These are phyloP conservation scores for Aleiodes leptofemur DNA, from an alignment of 2,888 invertebrate genomes.

Conservation along the genomic window DNA sequence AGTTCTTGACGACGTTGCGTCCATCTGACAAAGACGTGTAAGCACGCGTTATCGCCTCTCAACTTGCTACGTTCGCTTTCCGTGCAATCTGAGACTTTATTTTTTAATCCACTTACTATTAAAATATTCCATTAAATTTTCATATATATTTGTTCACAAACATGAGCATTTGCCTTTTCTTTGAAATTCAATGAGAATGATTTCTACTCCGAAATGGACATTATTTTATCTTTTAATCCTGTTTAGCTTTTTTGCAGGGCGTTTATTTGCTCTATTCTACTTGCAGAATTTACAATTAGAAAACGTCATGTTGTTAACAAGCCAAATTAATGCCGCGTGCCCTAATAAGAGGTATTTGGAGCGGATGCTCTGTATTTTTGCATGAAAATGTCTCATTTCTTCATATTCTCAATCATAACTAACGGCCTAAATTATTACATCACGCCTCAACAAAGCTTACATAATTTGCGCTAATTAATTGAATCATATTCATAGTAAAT, in stretches of 20 bases:
- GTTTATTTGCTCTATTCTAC: background rate
- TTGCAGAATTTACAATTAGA: conserved; percentile 68
- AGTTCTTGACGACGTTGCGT: conserved; percentile 44
- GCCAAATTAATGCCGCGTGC: conserved; percentile 68
- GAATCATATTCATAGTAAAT: background rate
- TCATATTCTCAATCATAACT: background rate
- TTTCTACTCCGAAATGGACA: background rate
- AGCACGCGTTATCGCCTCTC: conserved; percentile 61
- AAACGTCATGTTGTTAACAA: conserved; percentile 72
- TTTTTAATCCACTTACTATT: background rate
- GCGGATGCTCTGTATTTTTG: conserved; percentile 42
- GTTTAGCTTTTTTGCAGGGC: background rate
- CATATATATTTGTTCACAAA: background rate
- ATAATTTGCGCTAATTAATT: background rate
- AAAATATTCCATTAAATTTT: background rate
- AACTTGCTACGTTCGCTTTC: conserved; percentile 62
- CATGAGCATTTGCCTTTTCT: background rate
- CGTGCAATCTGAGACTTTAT: conserved; percentile 47
- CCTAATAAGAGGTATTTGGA: conserved; percentile 47
- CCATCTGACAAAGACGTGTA: conserved; percentile 63
- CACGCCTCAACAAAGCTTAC: no score
- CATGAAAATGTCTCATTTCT: conserved; percentile 34
- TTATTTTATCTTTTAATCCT: background rate
- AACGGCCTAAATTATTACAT: background rate
- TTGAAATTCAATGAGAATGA: no score